Conservation (phyloP, 2,888 invertebrate species). For the Schizotus pectinicornis region DNA sequence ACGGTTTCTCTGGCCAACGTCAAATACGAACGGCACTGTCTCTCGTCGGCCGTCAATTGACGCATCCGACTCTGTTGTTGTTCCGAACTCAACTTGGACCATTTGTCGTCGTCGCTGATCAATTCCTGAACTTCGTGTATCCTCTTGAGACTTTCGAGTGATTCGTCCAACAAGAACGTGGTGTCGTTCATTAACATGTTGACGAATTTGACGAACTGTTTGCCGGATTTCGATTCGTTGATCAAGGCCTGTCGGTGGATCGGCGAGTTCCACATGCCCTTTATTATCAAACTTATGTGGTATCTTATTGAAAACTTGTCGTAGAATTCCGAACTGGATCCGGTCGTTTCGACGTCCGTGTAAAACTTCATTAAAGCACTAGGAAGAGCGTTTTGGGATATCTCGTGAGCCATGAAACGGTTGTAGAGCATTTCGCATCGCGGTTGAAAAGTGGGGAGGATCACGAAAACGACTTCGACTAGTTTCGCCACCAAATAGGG, state of each 20-base stretch:
- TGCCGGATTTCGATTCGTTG: conserved; percentile 88
- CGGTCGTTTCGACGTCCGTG: conserved; percentile 96
- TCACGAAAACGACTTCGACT: conserved; percentile 86
- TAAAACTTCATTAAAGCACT: conserved; percentile 97
- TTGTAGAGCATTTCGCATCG: conserved; percentile 65
- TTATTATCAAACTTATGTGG: conserved; percentile 96
- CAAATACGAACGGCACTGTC: conserved; percentile 88
- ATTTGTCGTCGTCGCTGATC: conserved; percentile 72
- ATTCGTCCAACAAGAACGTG: conserved; percentile 95
- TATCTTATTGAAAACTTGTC: conserved; percentile 99
- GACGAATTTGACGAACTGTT: conserved; percentile 94
- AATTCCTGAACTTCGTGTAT: conserved; percentile 88
- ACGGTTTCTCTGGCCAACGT: conserved; percentile 95
- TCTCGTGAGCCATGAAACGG: conserved; percentile 85
- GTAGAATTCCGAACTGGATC: conserved; percentile 97
- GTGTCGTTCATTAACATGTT: conserved; percentile 99
- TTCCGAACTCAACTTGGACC: conserved; percentile 70
- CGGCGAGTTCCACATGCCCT: conserved; percentile 93
- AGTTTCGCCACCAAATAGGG: conserved; percentile 97
- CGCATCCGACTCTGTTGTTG: conserved; percentile 77
- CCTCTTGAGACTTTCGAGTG: conserved; percentile 86
- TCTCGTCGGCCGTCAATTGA: conserved; percentile 82
- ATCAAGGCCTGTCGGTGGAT: conserved; percentile 87
- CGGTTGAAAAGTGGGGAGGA: conserved; percentile 71
- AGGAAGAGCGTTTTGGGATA: conserved; percentile 82